Conservation (phyloP, 2,113 vertebrate species). For the Mungos mungo region DNA sequence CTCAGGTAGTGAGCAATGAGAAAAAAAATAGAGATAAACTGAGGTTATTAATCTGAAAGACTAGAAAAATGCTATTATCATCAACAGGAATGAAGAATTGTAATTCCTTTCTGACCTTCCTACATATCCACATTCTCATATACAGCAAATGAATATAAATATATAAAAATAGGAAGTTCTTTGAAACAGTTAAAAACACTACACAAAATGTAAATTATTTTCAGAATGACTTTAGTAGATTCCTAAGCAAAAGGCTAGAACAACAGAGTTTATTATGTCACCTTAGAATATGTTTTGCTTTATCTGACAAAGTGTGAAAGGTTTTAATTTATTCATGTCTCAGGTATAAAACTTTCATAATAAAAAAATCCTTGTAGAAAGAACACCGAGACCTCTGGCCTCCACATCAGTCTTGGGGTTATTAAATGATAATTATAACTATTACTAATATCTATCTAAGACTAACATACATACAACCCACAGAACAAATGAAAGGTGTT, state of each 20-base stretch:
- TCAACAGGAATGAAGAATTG: neutral
- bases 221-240: neutral
- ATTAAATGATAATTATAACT: constrained; percentile 54
- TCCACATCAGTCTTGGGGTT: constrained; percentile 28
- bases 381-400: neutral
- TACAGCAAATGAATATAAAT: neutral
- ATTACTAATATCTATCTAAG: constrained; percentile 36
- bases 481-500: constrained; percentile 54
- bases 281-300: neutral
- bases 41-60: neutral
- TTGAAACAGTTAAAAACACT: constrained; percentile 15
- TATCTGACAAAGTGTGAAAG: neutral
- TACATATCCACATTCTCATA: neutral
- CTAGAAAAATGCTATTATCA: neutral
- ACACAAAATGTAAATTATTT: neutral
- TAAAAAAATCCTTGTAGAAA: neutral
- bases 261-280: neutral
- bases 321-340: constrained; percentile 8
- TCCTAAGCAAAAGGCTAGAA: neutral
- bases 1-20: neutral
- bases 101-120: neutral
- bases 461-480: neutral
- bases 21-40: neutral
- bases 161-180: neutral
- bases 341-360: constrained; percentile 5